These are phyloP conservation scores for Tromatobia lineatoria DNA, from an alignment of 2,888 invertebrate species.

Conservation along the genomic window DNA sequence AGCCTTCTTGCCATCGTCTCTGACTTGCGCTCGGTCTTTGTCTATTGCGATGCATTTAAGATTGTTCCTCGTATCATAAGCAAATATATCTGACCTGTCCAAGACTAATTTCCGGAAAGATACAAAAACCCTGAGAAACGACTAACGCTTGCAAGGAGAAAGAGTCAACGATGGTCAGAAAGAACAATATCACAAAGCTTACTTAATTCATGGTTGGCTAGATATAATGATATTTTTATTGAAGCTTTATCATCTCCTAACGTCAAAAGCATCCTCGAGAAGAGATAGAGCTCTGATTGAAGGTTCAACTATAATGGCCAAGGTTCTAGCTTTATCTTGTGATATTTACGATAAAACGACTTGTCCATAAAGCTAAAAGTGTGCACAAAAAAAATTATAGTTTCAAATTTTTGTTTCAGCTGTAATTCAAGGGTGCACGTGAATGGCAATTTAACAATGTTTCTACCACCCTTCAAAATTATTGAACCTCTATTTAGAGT, in stretches of 20 bases:
- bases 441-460: background rate
- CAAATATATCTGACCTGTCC: slow-evolving; percentile 20
- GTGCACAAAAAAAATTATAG: background rate
- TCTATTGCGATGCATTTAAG: background rate
- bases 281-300: too few relatives aligned
- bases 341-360: too few relatives aligned
- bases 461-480: too few relatives aligned
- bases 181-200: background rate
- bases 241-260: too few relatives aligned
- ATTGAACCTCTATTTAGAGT: too few relatives aligned
- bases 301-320: too few relatives aligned
- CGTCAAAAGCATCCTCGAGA: too few relatives aligned
- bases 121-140: background rate
- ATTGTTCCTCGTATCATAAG: background rate
- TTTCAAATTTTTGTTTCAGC: background rate
- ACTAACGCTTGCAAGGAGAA: slow-evolving; percentile 9
- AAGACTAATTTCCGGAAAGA: slow-evolving; percentile 8
- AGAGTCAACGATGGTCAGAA: slow-evolving; percentile 1
- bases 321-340: too few relatives aligned
- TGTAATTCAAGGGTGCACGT: background rate
- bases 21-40: slow-evolving; percentile 34
- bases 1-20: slow-evolving; percentile 76
- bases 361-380: too few relatives aligned
- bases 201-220: background rate
- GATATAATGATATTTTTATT: background rate